These are phyloP conservation scores for Lytechinus pictus DNA, from an alignment of 35 echinoderm and acorn worm genomes.

Conservation along the genomic window DNA sequence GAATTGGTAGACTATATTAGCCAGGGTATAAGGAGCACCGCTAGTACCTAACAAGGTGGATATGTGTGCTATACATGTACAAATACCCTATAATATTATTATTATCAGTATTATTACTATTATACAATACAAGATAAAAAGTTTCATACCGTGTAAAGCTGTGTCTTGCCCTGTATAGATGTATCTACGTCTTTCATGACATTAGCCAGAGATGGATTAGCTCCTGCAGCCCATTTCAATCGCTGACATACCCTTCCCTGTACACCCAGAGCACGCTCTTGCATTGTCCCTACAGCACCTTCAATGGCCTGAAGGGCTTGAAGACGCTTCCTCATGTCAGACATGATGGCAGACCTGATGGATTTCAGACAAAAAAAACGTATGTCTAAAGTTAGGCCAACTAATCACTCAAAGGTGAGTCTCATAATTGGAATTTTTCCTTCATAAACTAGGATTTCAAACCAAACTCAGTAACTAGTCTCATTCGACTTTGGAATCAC, in stretches of 20 bases:
- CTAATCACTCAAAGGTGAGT: background rate
- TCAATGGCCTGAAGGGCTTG: slow-evolving; percentile 67
- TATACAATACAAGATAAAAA: too few species aligned
- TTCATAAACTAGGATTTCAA: too few species aligned
- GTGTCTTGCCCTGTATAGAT: slow-evolving; percentile 45
- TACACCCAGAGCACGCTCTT: slow-evolving; percentile 64
- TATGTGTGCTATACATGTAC: too few species aligned
- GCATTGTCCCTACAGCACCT: slow-evolving; percentile 59
- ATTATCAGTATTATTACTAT: too few species aligned
- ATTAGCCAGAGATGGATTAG: slow-evolving; percentile 81
- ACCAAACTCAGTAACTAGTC: too few species aligned
- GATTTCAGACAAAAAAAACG: background rate
- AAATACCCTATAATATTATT: too few species aligned
- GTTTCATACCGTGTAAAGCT: slow-evolving; percentile 61
- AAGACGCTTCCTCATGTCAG: slow-evolving; percentile 79
- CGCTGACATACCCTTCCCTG: slow-evolving; percentile 82
- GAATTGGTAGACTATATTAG: too few species aligned
- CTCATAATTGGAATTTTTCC: too few species aligned
- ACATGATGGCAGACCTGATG: slow-evolving; percentile 82
- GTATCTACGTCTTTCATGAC: slow-evolving; percentile 78
- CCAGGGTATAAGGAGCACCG: too few species aligned
- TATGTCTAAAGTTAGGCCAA: background rate
- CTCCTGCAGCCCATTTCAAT: slow-evolving; percentile 93
- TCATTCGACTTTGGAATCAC: too few species aligned
- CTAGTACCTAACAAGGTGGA: too few species aligned